Base-by-base conservation (phyloP, 2,888 invertebrate genomes). In the Plagodis pulveraria region DNA sequence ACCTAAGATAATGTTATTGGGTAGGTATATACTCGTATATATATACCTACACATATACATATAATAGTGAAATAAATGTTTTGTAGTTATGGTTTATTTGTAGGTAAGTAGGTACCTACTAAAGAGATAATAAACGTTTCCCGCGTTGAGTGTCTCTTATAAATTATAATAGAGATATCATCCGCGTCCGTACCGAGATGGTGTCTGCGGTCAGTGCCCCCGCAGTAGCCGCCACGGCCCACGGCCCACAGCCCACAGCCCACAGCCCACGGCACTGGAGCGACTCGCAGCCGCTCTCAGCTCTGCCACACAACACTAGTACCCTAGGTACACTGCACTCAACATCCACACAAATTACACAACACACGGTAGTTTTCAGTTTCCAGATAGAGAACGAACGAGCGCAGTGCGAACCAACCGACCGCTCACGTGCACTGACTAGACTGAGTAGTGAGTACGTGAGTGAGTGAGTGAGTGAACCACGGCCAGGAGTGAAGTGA, bases 201-300 rank as follows among this genome's bases (percentile, higher is more conserved):
- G 75, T 72, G 78, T 60, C 71, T 60, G 77, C 82, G 86, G 88
- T 87, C 86, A 84, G 70, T 80, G 88, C 78, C 81, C 86, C 75
- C 78, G 70, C 34, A 5, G 45, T 45, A 65, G 70, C 6, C 57
- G 48, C 43, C 11, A 38, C 12, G 12, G 9, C 7, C 41, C 41
- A 41, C 41, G n/a, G 10, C 41, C n/a, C n/a, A n/a, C n/a, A n/a
- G n/a, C n/a, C n/a, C n/a, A n/a, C n/a, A n/a, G n/a, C n/a, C 43
- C 11, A 38, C 12, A 12, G 9, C 7, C 41, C 41, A 41, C 41
- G n/a, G 10, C 41, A n/a, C 41, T 10, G 42, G 11, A 12, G 10
- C 11, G 11, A 6, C 42, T 6, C 42, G 12, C 12, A 42, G 42
- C 12, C 42, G 42, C 12, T 12, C 42, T 5, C 42, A 6, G 2